Base-by-base conservation (phyloP, 2,113 vertebrate species). In the Carollia perspicillata region DNA sequence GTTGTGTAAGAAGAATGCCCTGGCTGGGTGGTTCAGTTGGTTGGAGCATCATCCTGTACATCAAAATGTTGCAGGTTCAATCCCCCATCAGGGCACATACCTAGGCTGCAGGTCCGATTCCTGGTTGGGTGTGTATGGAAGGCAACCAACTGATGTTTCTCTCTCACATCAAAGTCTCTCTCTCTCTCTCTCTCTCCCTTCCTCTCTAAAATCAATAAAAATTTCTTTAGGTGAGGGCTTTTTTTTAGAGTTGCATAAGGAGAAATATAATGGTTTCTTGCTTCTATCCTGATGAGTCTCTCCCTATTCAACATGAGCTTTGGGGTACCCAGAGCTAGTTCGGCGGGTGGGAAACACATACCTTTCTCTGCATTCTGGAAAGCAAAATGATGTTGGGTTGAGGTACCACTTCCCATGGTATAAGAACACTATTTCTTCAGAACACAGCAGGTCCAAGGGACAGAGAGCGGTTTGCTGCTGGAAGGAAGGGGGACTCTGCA, bases 351-450 rank as follows among this genome's bases (percentile, higher is more conserved):
- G 53, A 86, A 69, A 20, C 63, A 83, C 96, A 47, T 95, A 98
- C 98, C 97, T 22, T 97, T 98, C 89, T 98, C 98, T 71, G 98
- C 97, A 30, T 98, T 98, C 96, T 95, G 97, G 22, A 98, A 98
- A 53, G 97, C 92, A 33, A 96, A 94, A 47, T 89, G 65, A 12
- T 98, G 93, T 17, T 95, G 97, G 37, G 86, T 89, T 68, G 98
- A 98, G 44, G 47, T 81, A 26, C 98, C 84, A 6, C 98, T 97
- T 92, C 98, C 98, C 98, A 98, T 98, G 79, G 92, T 90, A 55
- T 89, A 71, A 78, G 74, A 0, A 13, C 42, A n/a, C 0, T 5
- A 23, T 26, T 96, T 92, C 94, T 66, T 49, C 37, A 35, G 72
- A 0, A 33, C 0, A 0, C 47, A 20, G 58, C 35, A 33, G 33